A percentile compares a stretch with the other conserved stretches of the same genome.
Conservation (phyloP, 2,888 invertebrate genomes). For the Chesias legatella region DNA sequence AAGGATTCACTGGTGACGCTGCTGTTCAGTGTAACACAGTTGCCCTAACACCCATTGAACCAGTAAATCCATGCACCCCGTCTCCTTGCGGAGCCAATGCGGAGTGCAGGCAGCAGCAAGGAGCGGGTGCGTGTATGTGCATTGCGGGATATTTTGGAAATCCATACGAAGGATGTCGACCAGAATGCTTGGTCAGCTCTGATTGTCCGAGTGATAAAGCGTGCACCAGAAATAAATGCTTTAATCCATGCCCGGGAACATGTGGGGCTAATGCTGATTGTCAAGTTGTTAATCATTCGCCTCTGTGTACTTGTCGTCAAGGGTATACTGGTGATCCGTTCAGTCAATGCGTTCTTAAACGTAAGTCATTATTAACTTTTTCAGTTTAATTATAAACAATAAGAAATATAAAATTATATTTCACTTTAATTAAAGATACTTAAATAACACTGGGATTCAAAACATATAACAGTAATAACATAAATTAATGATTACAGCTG, state of each 20-base stretch:
- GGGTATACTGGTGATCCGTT: slow-evolving; percentile 89
- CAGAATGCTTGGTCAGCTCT: slow-evolving; percentile 86
- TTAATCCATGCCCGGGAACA: slow-evolving; percentile 88
- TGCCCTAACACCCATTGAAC: slow-evolving; percentile 40
- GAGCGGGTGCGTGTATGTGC: slow-evolving; percentile 85
- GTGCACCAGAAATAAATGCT: slow-evolving; percentile 86
- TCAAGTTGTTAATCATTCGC: slow-evolving; percentile 86
- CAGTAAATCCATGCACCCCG: slow-evolving; percentile 79
- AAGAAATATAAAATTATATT: too few relatives aligned
- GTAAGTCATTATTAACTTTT: slow-evolving; percentile 40
- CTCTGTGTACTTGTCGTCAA: slow-evolving; percentile 83
- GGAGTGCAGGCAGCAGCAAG: slow-evolving; percentile 79
- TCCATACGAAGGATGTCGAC: slow-evolving; percentile 89
- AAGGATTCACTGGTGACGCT: slow-evolving; percentile 87
- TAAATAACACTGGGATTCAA: too few relatives aligned
- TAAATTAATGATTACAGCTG: slow-evolving; percentile 39
- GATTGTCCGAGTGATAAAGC: slow-evolving; percentile 86
- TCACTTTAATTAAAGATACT: too few relatives aligned
- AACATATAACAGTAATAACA: too few relatives aligned
- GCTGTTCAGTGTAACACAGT: slow-evolving; percentile 81
- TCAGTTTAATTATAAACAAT: too few relatives aligned
- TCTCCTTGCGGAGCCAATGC: slow-evolving; percentile 84
- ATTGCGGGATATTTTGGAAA: slow-evolving; percentile 86
- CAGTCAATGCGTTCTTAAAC: slow-evolving; percentile 72
- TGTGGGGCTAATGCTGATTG: slow-evolving; percentile 89